Evolutionary conservation across 1,140 invertebrate species (phyloP), one percentile per base, ranked within the genome.

Genomic region (Adelges cooleyi): DNA sequence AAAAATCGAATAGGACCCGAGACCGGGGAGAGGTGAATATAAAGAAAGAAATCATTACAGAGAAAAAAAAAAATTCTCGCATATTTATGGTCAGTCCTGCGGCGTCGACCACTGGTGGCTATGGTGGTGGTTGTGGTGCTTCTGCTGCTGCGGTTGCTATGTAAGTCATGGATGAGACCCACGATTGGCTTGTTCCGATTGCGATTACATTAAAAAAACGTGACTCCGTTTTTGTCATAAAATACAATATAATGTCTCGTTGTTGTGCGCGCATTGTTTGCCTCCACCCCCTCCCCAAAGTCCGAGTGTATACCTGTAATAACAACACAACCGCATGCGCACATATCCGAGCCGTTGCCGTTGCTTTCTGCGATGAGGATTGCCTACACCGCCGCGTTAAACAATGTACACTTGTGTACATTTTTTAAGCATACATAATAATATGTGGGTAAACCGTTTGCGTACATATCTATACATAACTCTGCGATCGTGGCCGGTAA

Each of bases 191-290:
- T 27, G 54, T 59, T 59, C 27, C 54, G 54, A 59, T 46, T 59
- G 22, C 38, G 54, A 44, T 56, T 56, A 27, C 53, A 25, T 44
- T 27, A 17, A 27, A 44, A 59, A 59, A 59, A 18, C 54, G 54
- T 59, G 54, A 59, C 54, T 59, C n/a, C 22, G 38, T 59, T 59
- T 59, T 59, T 59, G 54, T 59, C 54, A 59, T 59, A 44, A 59
- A 59, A 59, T 44, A 59, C 54, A 38, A 49, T 27, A 44, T 27
- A 40, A 40, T 22, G 53, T 27, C 38, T 42, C 38, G 13, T 36
- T 29, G 25, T 3, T 38, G 51, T 23, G 52, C 33, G 33, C 36
- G 22, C 54, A 59, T 59, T 59, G 54, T 59, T 44, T 59, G 25
- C 20, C 9, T 9, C 42, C n/a, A 20, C 22, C 40, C 4, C 53